Conservation (phyloP, 1,140 invertebrate genomes). For the Saccostrea glomerata region DNA sequence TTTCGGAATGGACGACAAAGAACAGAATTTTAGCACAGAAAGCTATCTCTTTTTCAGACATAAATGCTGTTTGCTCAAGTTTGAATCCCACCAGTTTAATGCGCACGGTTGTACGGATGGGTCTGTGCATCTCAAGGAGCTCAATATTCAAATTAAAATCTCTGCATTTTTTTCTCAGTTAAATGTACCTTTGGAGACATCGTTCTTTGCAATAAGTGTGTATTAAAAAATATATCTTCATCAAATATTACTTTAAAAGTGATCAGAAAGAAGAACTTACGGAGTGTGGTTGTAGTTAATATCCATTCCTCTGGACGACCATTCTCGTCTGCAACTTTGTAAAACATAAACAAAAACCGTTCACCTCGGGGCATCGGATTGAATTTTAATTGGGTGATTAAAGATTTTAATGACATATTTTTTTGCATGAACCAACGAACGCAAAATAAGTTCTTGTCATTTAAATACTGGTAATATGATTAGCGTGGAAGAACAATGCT, state of each 20-base stretch:
- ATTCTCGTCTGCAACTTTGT: neutral
- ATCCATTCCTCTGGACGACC: neutral
- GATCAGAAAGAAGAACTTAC: neutral
- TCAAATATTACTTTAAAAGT: neutral
- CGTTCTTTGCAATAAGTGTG: too few relatives aligned
- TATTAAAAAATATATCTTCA: neutral
- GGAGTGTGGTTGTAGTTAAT: neutral
- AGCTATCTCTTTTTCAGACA: too few relatives aligned
- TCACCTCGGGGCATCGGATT: neutral
- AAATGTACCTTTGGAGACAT: too few relatives aligned
- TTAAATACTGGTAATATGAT: conserved; percentile 35
- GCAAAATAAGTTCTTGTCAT: conserved; percentile 13
- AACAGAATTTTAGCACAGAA: too few relatives aligned
- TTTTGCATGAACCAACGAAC: neutral
- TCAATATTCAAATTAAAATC: too few relatives aligned
- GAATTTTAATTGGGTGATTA: conserved; percentile 38
- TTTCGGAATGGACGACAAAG: too few relatives aligned
- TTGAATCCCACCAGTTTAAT: too few relatives aligned
- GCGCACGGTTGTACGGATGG: too few relatives aligned
- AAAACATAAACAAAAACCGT: conserved; percentile 11
- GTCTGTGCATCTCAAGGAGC: too few relatives aligned
- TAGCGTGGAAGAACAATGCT: neutral
- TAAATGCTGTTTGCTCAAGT: too few relatives aligned
- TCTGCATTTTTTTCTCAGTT: too few relatives aligned
- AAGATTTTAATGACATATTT: conserved; percentile 21